Base-by-base conservation (phyloP, 2,888 invertebrate genomes). In the Pecten maximus region DNA sequence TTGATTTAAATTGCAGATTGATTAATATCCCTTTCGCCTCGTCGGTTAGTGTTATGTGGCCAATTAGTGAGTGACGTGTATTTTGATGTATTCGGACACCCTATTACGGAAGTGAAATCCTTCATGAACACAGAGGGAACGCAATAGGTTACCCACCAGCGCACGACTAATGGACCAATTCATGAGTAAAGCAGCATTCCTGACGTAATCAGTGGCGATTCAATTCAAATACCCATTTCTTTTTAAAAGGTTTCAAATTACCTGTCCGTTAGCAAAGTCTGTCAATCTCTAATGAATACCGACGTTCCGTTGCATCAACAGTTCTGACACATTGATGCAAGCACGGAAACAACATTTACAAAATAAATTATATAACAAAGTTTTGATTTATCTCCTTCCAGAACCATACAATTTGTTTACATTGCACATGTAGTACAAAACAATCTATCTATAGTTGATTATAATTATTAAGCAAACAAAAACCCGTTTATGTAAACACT, bases 1-100 rank as follows among this genome's bases (percentile, higher is more conserved):
- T 74, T 74, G 74, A 74, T 74, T 74, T 74, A 74, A 74, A 74
- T 35, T 74, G 74, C 74, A 12, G 74, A 74, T 35, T 74, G 35
- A 74, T 74, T 74, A 28, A 74, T 23, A 74, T 74, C 35, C 10
- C 15, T 0, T 74, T 6, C 74, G 74, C 35, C 23, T 10, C 35
- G 28, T 28, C 35, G 10, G 74, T 74, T 12, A 4, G 0, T 74
- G 74, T 28, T 35, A 54, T 19, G 28, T 10, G 28, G 35, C 6
- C 23, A 74, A 74, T 74, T 28, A 74, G 35, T 35, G 74, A 10
- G 28, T 74, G 74, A 35, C 74, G 35, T 28, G 16, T 8, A 10
- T 8, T 6, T 8, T 35, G 74, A 8, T 35, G 28, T 74, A 12
- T 28, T 15, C 12, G 28, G 74, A 10, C 74, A 35, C 28, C 0